Conservation (phyloP, 2,888 invertebrate species). For the Leptopilina drosophilae region DNA sequence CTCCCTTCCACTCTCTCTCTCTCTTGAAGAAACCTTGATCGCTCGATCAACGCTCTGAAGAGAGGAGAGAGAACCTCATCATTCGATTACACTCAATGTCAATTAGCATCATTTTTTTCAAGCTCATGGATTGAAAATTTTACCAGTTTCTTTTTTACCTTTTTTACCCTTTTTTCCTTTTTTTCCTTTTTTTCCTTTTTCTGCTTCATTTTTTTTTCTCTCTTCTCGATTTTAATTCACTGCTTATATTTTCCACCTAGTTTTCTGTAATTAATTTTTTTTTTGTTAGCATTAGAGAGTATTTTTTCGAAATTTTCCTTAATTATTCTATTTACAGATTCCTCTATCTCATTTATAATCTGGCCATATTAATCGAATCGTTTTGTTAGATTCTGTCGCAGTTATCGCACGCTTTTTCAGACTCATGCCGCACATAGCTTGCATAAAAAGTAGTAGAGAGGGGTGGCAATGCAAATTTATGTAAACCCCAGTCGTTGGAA, state of each 20-base stretch:
- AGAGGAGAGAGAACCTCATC: slow-evolving; percentile 34
- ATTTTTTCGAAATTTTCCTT: too few relatives aligned
- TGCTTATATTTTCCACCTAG: too few relatives aligned
- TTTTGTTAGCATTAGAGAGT: too few relatives aligned
- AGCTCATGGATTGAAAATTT: background rate
- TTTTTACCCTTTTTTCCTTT: background rate
- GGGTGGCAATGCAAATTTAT: slow-evolving; percentile 50
- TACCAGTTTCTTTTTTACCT: background rate
- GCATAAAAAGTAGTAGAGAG: slow-evolving; percentile 21
- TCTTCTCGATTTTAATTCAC: too few relatives aligned
- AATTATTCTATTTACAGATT: background rate
- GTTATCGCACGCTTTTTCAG: slow-evolving; percentile 30
- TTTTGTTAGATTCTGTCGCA: slow-evolving; percentile 13
- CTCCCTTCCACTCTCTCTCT: background rate
- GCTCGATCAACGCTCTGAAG: slow-evolving; percentile 32
- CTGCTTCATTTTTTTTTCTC: background rate
- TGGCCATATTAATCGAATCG: slow-evolving; percentile 18
- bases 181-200: background rate
- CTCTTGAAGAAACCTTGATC: slow-evolving; percentile 44
- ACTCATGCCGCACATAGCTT: slow-evolving; percentile 22
- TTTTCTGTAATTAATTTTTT: background rate
- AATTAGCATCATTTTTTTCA: slow-evolving; percentile 22
- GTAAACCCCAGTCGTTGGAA: slow-evolving; percentile 58
- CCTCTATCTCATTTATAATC: background rate
- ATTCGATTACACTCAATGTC: slow-evolving; percentile 40